Percentiles rank a stretch among this genome's conserved stretches.
Evolutionary conservation across 2,113 vertebrate species (phyloP).

Genomic region (Phrynosoma platyrhinos): DNA sequence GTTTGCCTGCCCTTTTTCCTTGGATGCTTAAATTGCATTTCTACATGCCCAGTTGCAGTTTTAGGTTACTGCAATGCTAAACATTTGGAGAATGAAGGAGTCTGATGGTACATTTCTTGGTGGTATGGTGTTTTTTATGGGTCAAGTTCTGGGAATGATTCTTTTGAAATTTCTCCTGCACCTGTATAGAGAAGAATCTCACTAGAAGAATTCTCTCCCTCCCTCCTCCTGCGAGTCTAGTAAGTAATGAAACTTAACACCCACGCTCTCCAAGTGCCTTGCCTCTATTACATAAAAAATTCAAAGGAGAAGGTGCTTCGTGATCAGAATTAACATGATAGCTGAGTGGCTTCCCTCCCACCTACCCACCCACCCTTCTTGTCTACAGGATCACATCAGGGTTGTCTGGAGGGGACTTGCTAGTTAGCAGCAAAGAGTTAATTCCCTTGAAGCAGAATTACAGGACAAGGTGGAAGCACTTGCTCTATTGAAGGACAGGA

Average conservation of each 20-base stretch:
- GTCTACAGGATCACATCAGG: slow-evolving; percentile 2
- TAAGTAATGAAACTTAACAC: background rate
- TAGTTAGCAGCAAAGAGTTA: background rate
- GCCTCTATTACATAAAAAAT: background rate
- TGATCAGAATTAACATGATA: background rate
- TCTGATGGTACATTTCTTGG: background rate
- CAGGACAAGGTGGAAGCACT: background rate
- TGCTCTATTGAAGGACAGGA: background rate
- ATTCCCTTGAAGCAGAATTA: slow-evolving; percentile 11
- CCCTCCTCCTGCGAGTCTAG: background rate
- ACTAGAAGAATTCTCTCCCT: background rate
- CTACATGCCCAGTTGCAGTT: no score
- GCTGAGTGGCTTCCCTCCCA: background rate
- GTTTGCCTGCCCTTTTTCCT: no score
- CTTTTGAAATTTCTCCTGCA: background rate
- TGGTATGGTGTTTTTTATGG: background rate
- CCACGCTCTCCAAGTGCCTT: background rate
- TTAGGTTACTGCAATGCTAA: no score
- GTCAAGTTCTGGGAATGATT: no score
- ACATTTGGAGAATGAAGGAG: no score
- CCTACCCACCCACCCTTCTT: background rate
- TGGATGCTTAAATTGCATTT: no score
- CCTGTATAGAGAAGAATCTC: background rate
- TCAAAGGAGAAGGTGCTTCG: background rate
- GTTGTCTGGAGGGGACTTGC: background rate